These are phyloP conservation scores for Pollicipes pollicipes DNA, from an alignment of 1,140 invertebrate species.

Conservation along the genomic window DNA sequence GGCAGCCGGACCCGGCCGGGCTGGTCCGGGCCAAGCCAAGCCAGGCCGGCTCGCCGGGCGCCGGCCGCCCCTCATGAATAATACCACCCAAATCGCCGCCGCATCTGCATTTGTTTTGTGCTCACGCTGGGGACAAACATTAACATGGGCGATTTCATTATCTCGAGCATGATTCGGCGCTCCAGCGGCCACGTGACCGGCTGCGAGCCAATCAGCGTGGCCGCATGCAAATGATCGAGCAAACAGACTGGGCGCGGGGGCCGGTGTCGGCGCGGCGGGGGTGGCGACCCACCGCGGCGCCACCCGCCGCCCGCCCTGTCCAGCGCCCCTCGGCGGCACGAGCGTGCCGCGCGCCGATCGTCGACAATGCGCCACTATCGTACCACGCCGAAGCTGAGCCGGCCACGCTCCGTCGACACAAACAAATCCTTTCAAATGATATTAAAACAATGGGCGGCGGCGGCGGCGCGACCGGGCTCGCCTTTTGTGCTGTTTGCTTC, in stretches of 20 bases:
- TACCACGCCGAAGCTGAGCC: no score
- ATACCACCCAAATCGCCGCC: background rate
- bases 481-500: background rate
- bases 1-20: no score
- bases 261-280: no score
- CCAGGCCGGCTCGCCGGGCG: background rate
- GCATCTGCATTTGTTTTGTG: background rate
- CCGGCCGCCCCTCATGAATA: background rate
- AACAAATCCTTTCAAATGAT: conserved; percentile 1
- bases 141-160: conserved; percentile 1
- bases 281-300: no score
- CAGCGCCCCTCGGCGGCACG: background rate
- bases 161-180: background rate
- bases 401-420: background rate
- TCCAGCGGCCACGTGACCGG: background rate
- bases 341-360: background rate
- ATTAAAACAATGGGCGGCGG: background rate
- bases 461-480: no score
- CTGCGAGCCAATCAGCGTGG: background rate
- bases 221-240: background rate
- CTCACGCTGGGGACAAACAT: background rate
- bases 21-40: no score
- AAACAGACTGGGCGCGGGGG: background rate
- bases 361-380: background rate
- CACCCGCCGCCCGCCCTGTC: no score